These are phyloP conservation scores for Puma concolor DNA, from an alignment of 2,113 vertebrate species.

Conservation along the genomic window DNA sequence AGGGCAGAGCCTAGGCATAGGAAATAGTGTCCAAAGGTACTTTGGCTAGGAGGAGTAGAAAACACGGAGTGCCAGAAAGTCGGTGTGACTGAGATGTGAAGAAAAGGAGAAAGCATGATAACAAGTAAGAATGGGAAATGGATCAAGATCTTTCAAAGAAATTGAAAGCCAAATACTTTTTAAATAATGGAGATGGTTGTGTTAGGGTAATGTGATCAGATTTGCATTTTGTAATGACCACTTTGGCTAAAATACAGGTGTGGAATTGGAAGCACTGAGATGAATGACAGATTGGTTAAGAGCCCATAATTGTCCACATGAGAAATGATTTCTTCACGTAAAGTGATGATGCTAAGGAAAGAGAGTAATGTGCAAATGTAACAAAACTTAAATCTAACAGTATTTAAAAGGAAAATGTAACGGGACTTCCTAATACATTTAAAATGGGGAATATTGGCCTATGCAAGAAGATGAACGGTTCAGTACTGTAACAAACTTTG, in stretches of 20 bases:
- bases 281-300: background rate
- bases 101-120: background rate
- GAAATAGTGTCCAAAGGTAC: background rate
- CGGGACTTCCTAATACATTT: background rate
- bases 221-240: background rate
- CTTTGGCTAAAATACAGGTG: background rate
- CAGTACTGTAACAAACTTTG: background rate
- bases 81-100: background rate
- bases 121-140: background rate
- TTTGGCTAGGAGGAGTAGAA: background rate
- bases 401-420: background rate
- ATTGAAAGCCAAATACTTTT: background rate
- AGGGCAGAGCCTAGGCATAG: background rate
- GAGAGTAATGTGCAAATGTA: background rate
- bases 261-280: background rate
- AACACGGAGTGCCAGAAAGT: background rate
- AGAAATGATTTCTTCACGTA: background rate
- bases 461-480: background rate
- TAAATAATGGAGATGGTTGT: background rate
- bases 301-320: background rate
- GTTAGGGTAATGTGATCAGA: background rate
- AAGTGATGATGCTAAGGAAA: background rate
- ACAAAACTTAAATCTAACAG: background rate
- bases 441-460: background rate
- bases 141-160: background rate